phyloP scores from a whole-genome alignment of 2,888 invertebrate species.

The Stomorhina lunata region DNA sequence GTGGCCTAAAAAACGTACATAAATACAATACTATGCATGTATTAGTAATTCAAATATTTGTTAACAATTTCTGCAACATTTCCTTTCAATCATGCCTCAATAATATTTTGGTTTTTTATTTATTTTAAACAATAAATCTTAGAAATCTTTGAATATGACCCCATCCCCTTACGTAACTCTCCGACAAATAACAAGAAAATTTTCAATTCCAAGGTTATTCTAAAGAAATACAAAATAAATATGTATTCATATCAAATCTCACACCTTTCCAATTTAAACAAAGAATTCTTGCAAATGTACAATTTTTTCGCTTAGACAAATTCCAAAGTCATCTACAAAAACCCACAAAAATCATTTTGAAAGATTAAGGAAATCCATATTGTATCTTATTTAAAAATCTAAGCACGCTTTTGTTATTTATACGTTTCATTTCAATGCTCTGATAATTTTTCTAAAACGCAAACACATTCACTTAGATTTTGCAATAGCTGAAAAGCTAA shows the following conservation, averaged over 20 bases:
- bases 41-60: neutral
- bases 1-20: neutral
- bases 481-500: neutral
- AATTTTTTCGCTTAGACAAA: neutral
- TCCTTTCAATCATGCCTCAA: neutral
- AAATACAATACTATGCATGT: neutral
- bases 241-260: neutral
- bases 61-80: neutral
- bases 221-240: neutral
- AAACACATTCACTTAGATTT: neutral
- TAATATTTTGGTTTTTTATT: neutral
- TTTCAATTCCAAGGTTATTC: neutral
- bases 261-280: neutral
- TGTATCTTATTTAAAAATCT: slow-evolving; percentile 17
- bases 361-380: neutral
- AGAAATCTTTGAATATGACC: no score
- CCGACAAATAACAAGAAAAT: neutral
- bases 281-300: no score
- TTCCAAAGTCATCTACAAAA: neutral
- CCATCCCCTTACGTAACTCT: neutral
- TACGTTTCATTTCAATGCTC: slow-evolving; percentile 27
- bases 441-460: neutral
- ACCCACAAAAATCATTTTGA: neutral
- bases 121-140: neutral
- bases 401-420: slow-evolving; percentile 20